Percentiles rank a stretch among this genome's conserved stretches.
Conservation (phyloP, 2,888 invertebrate genomes). For the Lycocerus yunnanus region DNA sequence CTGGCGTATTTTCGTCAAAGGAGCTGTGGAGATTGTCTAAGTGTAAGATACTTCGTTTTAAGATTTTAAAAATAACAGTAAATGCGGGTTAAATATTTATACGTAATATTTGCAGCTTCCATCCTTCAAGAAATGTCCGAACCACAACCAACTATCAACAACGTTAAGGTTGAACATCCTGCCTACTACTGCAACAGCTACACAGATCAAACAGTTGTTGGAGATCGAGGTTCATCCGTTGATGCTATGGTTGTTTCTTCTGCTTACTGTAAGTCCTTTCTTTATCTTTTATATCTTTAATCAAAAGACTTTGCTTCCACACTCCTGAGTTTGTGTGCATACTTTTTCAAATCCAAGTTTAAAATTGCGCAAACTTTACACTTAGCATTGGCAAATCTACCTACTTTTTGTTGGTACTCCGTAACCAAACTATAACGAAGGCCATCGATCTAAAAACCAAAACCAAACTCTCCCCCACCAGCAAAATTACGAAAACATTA, state of each 20-base stretch:
- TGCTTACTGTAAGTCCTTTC: constrained; percentile 71
- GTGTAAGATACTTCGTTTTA: constrained; percentile 54
- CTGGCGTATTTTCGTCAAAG: constrained; percentile 99
- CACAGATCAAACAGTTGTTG: constrained; percentile 67
- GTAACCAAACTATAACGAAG: too few species aligned
- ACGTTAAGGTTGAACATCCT: constrained; percentile 82
- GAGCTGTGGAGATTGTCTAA: constrained; percentile 98
- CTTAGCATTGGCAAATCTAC: too few species aligned
- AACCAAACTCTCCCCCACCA: too few species aligned
- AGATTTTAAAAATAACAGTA: not conserved
- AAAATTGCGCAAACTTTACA: not conserved
- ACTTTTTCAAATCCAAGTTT: not conserved
- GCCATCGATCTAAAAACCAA: too few species aligned
- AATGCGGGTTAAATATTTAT: constrained; percentile 3
- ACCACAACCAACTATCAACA: constrained; percentile 67
- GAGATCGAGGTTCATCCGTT: constrained; percentile 54
- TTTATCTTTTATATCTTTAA: not conserved
- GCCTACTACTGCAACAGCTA: constrained; percentile 83
- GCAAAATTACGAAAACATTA: too few species aligned
- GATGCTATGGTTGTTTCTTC: constrained; percentile 74
- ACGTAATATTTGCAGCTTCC: constrained; percentile 72
- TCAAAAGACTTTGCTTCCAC: too few species aligned
- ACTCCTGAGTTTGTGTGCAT: not conserved
- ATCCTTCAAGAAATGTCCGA: constrained; percentile 89
- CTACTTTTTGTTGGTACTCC: too few species aligned